Evolutionary conservation across 2,888 invertebrate genomes (phyloP).

Genomic region (Lydus trimaculatus): DNA sequence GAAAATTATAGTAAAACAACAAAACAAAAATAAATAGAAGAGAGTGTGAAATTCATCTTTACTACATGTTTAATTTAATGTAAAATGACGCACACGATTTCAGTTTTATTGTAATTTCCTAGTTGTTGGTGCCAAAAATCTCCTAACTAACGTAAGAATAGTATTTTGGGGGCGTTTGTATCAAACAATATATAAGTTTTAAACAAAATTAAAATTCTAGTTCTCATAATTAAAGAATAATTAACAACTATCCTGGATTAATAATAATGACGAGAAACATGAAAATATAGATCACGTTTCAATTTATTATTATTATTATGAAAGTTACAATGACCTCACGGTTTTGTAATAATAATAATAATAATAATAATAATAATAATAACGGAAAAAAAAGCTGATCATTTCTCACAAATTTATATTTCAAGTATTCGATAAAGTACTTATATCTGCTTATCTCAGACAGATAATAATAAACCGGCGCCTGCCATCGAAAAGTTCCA

Average conservation of each 20-base stretch:
- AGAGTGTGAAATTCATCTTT: background rate
- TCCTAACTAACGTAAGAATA: background rate
- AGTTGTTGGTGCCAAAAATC: background rate
- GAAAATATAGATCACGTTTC: background rate
- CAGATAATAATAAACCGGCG: too few relatives aligned
- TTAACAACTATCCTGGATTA: background rate
- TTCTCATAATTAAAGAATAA: background rate
- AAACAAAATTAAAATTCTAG: background rate
- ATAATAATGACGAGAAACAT: background rate
- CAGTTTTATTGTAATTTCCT: background rate
- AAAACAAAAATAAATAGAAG: background rate
- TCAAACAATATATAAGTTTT: too few relatives aligned
- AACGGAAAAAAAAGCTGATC: too few relatives aligned
- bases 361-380: too few relatives aligned
- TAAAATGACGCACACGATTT: background rate
- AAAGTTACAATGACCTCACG: background rate
- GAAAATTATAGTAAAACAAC: background rate
- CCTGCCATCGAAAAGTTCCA: too few relatives aligned
- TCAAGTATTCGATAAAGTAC: too few relatives aligned
- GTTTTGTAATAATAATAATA: background rate
- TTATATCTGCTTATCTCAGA: too few relatives aligned
- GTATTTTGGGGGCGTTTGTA: too few relatives aligned
- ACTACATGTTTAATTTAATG: background rate
- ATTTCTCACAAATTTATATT: too few relatives aligned
- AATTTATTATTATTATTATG: background rate